Base-by-base conservation (phyloP, 2,113 vertebrate genomes). In the Bucco capensis region DNA sequence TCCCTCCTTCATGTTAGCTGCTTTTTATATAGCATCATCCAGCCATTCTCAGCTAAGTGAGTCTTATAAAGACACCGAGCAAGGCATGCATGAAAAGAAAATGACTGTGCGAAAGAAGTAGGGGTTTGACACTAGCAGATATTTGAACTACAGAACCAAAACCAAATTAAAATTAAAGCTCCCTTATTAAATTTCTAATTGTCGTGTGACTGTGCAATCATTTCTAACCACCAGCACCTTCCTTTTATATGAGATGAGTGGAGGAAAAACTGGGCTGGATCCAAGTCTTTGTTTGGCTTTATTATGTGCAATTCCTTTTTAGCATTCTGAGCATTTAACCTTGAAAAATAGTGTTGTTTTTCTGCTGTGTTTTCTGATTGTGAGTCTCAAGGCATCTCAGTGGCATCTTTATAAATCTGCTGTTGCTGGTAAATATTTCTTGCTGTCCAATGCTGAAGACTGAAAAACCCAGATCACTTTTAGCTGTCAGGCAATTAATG, bases 401-500 rank as follows among this genome's bases (percentile, higher is more conserved):
- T 97, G 95, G 96, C 97, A 97, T 98, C 97, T 97, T 97, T 97
- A 97, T 97, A 97, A 97, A 96, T 97, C 96, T 97, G 94, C 89
- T 92, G 71, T 84, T 96, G 93, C 95, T 97, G 78, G 96, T 95
- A 97, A 97, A 97, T 97, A 97, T 97, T 97, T 97, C 96, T 96
- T 94, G 94, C 1, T 10, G 67, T 92, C 95, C 94, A 83, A 78
- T 89, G 93, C 93, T 93, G 88, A 96, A 96, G 94, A 95, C 90
- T 92, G 95, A 95, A 96, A 96, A 96, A 95, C 96, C 86, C 96
- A 93, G 91, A 94, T 96, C 95, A 94, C 96, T 97, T 97, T 92
- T 95, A 95, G 95, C 96, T 97, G 96, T 97, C 97, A 97, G 94
- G 93, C 96, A 97, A 98, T 97, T 97, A 98, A 98, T 95, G 96